These are phyloP conservation scores for Enteromius treurensis DNA, from an alignment of 2,797 vertebrate species.

Conservation along the genomic window DNA sequence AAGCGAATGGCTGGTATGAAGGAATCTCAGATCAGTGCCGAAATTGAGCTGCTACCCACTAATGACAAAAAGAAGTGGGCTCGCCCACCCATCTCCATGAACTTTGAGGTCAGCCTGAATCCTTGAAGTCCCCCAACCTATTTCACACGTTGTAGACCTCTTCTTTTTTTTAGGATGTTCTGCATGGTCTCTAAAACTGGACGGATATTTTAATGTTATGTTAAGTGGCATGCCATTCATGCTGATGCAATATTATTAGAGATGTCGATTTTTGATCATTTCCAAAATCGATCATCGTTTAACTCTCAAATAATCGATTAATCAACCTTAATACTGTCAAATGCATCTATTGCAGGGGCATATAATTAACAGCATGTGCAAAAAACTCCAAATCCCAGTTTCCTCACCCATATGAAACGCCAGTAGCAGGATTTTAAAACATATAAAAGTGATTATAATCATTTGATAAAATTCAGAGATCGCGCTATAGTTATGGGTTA, in stretches of 20 bases:
- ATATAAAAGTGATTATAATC: no score
- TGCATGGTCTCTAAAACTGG: not conserved
- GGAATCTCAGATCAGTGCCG: conserved; percentile 89
- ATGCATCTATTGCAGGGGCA: no score
- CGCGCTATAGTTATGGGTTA: no score
- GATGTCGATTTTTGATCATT: no score
- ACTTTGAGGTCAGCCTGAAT: conserved; percentile 82
- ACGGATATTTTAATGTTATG: not conserved
- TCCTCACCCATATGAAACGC: no score
- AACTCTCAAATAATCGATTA: no score
- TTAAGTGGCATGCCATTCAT: not conserved
- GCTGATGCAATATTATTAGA: not conserved
- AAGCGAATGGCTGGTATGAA: conserved; percentile 93
- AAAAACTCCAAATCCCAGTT: no score
- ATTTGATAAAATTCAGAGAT: no score
- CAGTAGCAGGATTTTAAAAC: no score
- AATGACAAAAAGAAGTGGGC: conserved; percentile 93
- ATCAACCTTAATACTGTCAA: no score
- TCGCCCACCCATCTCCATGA: conserved; percentile 90
- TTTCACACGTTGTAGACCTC: not conserved
- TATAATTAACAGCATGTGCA: no score
- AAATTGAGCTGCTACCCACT: conserved; percentile 87
- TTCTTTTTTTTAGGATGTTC: not conserved
- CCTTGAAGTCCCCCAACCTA: not conserved
- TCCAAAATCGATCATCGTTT: no score